Evolutionary conservation across 2,113 vertebrate species (phyloP).

Genomic region (Mastomys coucha): DNA sequence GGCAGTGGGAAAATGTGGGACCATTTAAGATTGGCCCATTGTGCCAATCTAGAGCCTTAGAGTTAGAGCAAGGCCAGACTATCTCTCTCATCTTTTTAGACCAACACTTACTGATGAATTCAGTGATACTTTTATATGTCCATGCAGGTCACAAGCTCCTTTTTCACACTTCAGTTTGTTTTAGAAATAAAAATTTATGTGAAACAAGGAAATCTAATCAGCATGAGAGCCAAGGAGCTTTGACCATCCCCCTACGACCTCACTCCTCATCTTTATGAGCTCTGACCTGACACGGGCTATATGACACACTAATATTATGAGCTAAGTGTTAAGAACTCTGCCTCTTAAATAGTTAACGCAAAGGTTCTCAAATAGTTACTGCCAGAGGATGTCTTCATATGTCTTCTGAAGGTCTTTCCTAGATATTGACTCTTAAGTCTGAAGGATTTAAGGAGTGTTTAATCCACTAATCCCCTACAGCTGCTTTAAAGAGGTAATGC

Average conservation of each 20-base stretch:
- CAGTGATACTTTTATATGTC: not conserved
- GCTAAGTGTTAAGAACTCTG: conserved; percentile 8
- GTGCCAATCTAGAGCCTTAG: not conserved
- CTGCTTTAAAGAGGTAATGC: conserved; percentile 24
- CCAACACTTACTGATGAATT: not conserved
- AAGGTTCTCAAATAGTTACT: conserved; percentile 18
- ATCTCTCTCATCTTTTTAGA: not conserved
- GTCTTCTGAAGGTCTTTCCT: conserved; percentile 46
- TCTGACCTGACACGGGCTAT: not conserved
- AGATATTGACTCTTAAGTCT: conserved; percentile 51
- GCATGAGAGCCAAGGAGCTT: not conserved
- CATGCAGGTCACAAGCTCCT: not conserved
- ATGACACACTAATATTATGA: not conserved
- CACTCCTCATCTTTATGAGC: not conserved
- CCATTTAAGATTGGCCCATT: not conserved
- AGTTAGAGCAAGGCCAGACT: not conserved
- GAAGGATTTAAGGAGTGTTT: conserved; percentile 51
- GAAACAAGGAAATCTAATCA: conserved; percentile 42
- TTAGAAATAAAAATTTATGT: conserved; percentile 37
- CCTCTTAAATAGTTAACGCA: conserved; percentile 8
- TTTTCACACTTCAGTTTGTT: not conserved
- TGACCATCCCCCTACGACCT: not conserved
- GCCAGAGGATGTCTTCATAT: not conserved
- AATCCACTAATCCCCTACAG: conserved; percentile 67
- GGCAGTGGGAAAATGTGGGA: not conserved